Base-by-base conservation (phyloP, 2,113 vertebrate species). In the Chaenocephalus aceratus region DNA sequence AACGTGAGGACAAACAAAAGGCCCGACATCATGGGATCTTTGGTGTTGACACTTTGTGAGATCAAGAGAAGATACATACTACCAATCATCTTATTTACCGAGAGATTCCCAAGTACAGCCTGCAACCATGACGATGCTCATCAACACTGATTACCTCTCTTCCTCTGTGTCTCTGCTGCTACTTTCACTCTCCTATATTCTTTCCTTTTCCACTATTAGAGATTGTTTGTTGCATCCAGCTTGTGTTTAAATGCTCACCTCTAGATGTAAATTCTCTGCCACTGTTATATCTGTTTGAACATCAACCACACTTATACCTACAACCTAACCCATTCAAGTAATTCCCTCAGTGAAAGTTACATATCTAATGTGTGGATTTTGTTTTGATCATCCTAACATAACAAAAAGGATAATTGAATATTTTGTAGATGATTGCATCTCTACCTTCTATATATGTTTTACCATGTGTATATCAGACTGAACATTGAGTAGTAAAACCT, bases 31-130 rank as follows among this genome's bases (percentile, higher is more conserved):
- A 14, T 58, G 34, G 13, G 30, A 46, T 53, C n/a, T 18, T 45
- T 51, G 16, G n/a, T 62, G 45, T 74, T 57, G 74, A 72, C 21
- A 61, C 61, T 8, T 56, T 72, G 48, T 56, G 18, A 34, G 16
- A 44, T 46, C 4, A 10, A 14, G 48, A 68, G 10, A 18, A 45
- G 23, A 59, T 12, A 3, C 6, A 12, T 1, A 6, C 34, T n/a
- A 15, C 21, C 45, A 53, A 48, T 59, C 54, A 18, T 53, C 45
- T 57, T 10, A 57, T 56, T 49, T 21, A 49, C 46, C 16, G 12
- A 34, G 46, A 41, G 59, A 44, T 16, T 5, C 46, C 41, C 56
- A 61, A 79, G 16, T 18, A 5, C 72, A 65, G 70, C 21, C 41
- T 63, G 74, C 75, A 49, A 51, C 44, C 18, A 5, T 63, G 65